phyloP scores from a whole-genome alignment of 2,113 vertebrate species.

The Pyxicephalus adspersus region DNA sequence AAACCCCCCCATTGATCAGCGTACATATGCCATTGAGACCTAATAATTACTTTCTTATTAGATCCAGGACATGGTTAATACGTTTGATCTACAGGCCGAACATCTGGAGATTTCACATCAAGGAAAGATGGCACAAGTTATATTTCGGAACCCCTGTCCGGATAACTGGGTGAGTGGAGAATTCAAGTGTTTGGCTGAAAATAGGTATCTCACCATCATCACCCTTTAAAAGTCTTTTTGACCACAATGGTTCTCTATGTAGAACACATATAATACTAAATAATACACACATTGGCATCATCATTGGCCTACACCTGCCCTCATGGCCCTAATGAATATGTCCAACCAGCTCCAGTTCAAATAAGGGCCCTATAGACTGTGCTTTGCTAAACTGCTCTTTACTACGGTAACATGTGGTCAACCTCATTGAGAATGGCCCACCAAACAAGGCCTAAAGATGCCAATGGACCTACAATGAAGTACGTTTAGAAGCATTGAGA shows the following conservation, averaged over 20 bases:
- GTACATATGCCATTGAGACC: not conserved
- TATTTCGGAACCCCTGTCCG: conserved; percentile 14
- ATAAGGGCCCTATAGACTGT: not conserved
- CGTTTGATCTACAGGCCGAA: not conserved
- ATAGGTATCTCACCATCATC: not conserved
- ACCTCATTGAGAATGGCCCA: no score
- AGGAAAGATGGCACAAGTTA: not conserved
- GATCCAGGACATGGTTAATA: not conserved
- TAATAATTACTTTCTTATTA: not conserved
- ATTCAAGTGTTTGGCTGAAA: not conserved
- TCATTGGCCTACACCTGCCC: not conserved
- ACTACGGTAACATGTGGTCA: no score
- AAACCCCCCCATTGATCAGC: no score
- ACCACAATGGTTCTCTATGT: not conserved
- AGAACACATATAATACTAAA: not conserved
- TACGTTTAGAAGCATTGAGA: no score
- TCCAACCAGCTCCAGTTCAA: not conserved
- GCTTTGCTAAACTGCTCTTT: no score
- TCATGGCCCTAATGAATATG: not conserved
- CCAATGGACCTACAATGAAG: no score
- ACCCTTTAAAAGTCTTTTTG: not conserved
- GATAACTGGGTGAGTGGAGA: conserved; percentile 28
- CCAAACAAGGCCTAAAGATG: no score
- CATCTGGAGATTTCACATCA: not conserved
- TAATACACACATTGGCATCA: not conserved